Percentiles rank a stretch among this genome's conserved stretches.
Evolutionary conservation across 2,113 vertebrate species (phyloP).

Genomic region (Azemiops feae): DNA sequence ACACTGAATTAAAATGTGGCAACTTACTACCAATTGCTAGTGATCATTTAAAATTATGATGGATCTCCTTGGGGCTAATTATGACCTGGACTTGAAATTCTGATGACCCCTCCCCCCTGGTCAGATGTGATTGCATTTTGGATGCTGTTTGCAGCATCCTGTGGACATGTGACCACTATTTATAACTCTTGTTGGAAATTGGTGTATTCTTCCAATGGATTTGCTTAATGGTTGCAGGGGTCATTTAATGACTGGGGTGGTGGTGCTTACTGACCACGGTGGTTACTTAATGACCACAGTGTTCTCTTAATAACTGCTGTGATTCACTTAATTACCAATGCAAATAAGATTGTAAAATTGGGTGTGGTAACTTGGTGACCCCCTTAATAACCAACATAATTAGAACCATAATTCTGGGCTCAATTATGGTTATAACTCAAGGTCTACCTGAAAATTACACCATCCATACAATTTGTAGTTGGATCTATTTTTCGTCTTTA

Average conservation of each 20-base stretch:
- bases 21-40: background rate
- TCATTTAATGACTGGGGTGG: background rate
- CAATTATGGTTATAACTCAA: background rate
- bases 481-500: background rate
- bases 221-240: background rate
- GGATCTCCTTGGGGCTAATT: background rate
- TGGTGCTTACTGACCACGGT: no score
- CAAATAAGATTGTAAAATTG: background rate
- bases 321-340: background rate
- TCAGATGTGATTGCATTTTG: background rate
- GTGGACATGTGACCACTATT: background rate
- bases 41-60: background rate
- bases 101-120: background rate
- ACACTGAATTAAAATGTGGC: background rate
- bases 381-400: background rate
- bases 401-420: background rate
- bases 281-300: background rate
- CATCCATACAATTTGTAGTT: background rate
- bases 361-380: no score
- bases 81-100: background rate
- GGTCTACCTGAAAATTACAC: background rate
- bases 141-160: background rate
- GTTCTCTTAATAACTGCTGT: background rate
- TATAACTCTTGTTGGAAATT: background rate
- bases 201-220: background rate